Evolutionary conservation across 2,797 vertebrate species (phyloP).

Genomic region (Diplodus sargus): DNA sequence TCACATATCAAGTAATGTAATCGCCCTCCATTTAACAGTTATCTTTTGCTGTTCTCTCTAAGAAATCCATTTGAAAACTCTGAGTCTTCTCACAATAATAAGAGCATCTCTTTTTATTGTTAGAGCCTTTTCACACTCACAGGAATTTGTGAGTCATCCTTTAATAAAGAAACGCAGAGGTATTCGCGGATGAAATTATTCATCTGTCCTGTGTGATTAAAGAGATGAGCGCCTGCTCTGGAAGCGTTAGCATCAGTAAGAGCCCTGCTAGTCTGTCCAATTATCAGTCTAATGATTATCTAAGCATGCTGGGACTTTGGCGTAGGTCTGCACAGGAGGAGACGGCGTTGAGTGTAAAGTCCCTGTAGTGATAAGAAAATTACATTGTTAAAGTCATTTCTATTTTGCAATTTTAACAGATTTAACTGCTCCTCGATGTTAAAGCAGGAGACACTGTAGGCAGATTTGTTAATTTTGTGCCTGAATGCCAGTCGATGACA

Average conservation of each 20-base stretch:
- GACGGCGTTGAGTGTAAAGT: conserved; percentile 19
- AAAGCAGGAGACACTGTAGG: conserved; percentile 7
- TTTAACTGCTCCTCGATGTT: conserved; percentile 41
- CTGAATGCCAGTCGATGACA: conserved; percentile 42
- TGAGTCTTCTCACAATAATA: conserved; percentile 17
- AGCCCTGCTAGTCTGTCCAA: conserved; percentile 46
- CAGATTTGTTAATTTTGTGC: conserved; percentile 65
- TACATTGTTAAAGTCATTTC: conserved; percentile 38
- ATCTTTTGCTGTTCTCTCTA: not conserved
- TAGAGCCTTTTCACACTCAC: conserved; percentile 23
- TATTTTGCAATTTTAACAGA: conserved; percentile 17
- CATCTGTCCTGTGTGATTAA: conserved; percentile 58
- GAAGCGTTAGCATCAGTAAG: conserved; percentile 45
- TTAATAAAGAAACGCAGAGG: conserved; percentile 30
- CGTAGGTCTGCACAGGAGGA: conserved; percentile 18
- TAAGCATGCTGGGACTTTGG: conserved; percentile 44
- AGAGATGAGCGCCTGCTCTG: conserved; percentile 29
- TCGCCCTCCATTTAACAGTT: conserved; percentile 9
- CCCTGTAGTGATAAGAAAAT: conserved; percentile 52
- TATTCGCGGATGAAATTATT: conserved; percentile 43
- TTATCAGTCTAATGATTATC: conserved; percentile 60
- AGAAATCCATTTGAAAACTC: conserved; percentile 18
- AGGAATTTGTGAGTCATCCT: conserved; percentile 44
- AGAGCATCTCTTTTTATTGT: conserved; percentile 24
- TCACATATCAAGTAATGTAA: too few relatives aligned